Base-by-base conservation (phyloP, 2,113 vertebrate genomes). In the Noturus placidus region DNA sequence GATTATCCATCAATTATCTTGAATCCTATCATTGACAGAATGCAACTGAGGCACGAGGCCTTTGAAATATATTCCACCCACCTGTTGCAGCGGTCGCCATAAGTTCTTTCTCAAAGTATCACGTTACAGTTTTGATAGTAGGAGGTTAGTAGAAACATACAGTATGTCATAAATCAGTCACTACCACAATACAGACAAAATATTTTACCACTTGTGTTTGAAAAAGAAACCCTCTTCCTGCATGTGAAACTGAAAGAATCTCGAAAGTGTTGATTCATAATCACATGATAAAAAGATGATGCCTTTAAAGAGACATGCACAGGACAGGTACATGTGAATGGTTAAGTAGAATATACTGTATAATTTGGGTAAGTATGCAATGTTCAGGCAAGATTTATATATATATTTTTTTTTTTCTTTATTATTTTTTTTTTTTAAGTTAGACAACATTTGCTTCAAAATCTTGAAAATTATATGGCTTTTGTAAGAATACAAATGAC, bases 321-420 rank as follows among this genome's bases (percentile, higher is more conserved):
- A 63, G 20, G 11, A 82, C 27, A 91, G 84, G 87, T 89, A 87
- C 69, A 89, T 92, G 93, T 92, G 93, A 92, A 94, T 94, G 93
- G 91, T 87, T 27, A 38, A 8, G 70, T 22, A 1, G 33, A 72
- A 38, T 52, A 67, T 59, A n/a, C n/a, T n/a, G n/a, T n/a, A 59
- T 81, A 9, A 59, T 35, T 30, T 25, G 13, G 30, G 13, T 13
- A 56, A 20, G 38, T 19, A 61, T 82, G 1, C 14, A 61, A 38
- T 33, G 54, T 13, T 63, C 30, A 59, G 80, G 38, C 7, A 82
- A n/a, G 35, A 82, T n/a, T 61, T 46, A 82, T 46, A 13, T n/a
- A n/a, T n/a, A n/a, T n/a, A n/a, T n/a, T n/a, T n/a, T n/a, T 0
- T 42, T 42, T 42, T n/a, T 38, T 38, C 38, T 38, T 38, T 38